These are phyloP conservation scores for Haliaeetus vocifer DNA, from an alignment of 2,797 vertebrate species.

Conservation along the genomic window DNA sequence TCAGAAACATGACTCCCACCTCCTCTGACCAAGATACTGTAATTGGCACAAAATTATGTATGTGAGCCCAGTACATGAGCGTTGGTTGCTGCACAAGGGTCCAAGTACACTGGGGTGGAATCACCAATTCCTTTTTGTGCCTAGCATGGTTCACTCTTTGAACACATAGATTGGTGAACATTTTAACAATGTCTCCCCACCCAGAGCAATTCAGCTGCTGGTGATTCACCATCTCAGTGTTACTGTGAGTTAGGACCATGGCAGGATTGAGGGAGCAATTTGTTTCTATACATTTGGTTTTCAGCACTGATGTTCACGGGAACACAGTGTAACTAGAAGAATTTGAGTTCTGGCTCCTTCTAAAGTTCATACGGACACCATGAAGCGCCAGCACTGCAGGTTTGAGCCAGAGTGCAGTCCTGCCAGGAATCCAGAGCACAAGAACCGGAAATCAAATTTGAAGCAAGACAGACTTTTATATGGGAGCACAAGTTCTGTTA, in stretches of 20 bases:
- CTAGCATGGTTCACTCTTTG: background rate
- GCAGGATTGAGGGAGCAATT: background rate
- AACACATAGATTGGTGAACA: background rate
- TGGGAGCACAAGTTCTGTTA: background rate
- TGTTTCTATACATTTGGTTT: background rate
- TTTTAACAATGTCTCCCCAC: background rate
- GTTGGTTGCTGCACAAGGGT: background rate
- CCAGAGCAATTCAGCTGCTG: background rate
- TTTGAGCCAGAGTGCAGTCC: background rate
- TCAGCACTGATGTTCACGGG: background rate
- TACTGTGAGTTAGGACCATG: background rate
- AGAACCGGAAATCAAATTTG: background rate
- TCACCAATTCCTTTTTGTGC: background rate
- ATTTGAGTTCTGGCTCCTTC: background rate
- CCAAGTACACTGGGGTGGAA: background rate
- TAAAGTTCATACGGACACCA: background rate
- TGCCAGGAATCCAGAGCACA: background rate
- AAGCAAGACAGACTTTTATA: background rate
- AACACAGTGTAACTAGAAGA: background rate
- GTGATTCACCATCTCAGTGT: background rate
- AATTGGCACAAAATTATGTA: background rate
- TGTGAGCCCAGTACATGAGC: background rate
- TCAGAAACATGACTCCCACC: background rate
- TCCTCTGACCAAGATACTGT: background rate
- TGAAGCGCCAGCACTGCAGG: background rate